Evolutionary conservation across 2,888 invertebrate species (phyloP).

Genomic region (Isotomurus palustris): DNA sequence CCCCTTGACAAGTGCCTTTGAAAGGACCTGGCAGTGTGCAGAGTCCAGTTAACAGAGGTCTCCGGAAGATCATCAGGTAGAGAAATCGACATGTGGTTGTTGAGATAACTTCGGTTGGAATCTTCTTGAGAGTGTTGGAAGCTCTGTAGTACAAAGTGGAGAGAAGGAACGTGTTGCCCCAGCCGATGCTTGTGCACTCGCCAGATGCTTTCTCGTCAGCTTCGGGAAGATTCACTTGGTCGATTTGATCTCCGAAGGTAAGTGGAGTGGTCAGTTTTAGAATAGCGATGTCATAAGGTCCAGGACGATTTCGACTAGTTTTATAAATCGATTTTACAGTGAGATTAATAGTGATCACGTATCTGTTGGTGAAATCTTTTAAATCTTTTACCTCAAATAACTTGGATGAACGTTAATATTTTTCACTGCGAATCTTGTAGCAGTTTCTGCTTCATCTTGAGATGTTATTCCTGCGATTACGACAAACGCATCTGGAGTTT

Average conservation of each 20-base stretch:
- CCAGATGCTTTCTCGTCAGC: not conserved
- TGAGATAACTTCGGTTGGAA: slow-evolving; percentile 1
- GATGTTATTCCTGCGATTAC: slow-evolving; percentile 19
- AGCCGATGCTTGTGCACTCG: slow-evolving; percentile 13
- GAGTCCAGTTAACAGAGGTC: slow-evolving; percentile 2
- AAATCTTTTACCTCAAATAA: slow-evolving; percentile 17
- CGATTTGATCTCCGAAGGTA: slow-evolving; percentile 4
- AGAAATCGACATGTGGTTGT: not conserved
- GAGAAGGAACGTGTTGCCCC: slow-evolving; percentile 23
- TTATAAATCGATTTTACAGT: too few relatives aligned
- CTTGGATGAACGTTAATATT: slow-evolving; percentile 20
- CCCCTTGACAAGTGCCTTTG: slow-evolving; percentile 25
- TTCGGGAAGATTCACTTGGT: not conserved
- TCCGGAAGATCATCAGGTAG: not conserved
- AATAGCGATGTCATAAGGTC: slow-evolving; percentile 20
- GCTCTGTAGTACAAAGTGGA: slow-evolving; percentile 5
- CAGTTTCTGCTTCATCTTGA: too few relatives aligned
- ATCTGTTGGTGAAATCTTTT: too few relatives aligned
- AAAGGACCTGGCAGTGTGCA: not conserved
- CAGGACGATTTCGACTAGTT: slow-evolving; percentile 14
- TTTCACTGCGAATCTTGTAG: slow-evolving; percentile 1
- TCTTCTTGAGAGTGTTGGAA: slow-evolving; percentile 10
- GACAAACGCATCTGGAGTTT: not conserved
- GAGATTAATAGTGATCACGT: too few relatives aligned
- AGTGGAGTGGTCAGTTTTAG: slow-evolving; percentile 6